A percentile compares a stretch with the other conserved stretches of the same genome.
Evolutionary conservation across 2,797 vertebrate genomes (phyloP).

Genomic region (Sebastes reedi): DNA sequence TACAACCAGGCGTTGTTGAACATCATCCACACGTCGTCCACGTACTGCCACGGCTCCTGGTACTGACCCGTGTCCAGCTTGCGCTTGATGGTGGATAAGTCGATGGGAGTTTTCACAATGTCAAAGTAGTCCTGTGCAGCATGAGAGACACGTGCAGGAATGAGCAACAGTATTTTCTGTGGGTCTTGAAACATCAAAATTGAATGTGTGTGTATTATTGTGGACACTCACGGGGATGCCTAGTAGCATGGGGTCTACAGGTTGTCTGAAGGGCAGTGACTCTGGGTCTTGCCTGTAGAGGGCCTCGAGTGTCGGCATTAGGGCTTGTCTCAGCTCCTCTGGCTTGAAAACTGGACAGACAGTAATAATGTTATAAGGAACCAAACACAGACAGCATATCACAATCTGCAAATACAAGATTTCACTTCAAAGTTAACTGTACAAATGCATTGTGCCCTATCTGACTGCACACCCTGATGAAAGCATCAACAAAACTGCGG

Average conservation of each 20-base stretch:
- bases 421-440: not conserved
- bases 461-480: not conserved
- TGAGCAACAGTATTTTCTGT: not conserved
- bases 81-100: conserved; percentile 97
- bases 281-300: conserved; percentile 98
- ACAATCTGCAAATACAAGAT: not conserved
- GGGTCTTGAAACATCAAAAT: not conserved
- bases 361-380: not conserved
- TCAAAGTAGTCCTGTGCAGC: conserved; percentile 94
- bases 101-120: conserved; percentile 99
- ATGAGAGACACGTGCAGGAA: not conserved
- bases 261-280: conserved; percentile 96
- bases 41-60: conserved; percentile 99
- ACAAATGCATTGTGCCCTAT: not conserved
- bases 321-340: conserved; percentile 95
- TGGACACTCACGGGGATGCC: conserved; percentile 93
- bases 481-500: too few relatives aligned
- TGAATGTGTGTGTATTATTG: not conserved
- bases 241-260: conserved; percentile 94
- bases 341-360: conserved; percentile 93
- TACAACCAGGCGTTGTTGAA: conserved; percentile 99
- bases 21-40: conserved; percentile 99
- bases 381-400: not conserved
- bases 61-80: conserved; percentile 98
- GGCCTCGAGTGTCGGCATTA: conserved; percentile 98